Conservation (phyloP, 2,797 vertebrate genomes). For the Stomatorhinus walkeri region DNA sequence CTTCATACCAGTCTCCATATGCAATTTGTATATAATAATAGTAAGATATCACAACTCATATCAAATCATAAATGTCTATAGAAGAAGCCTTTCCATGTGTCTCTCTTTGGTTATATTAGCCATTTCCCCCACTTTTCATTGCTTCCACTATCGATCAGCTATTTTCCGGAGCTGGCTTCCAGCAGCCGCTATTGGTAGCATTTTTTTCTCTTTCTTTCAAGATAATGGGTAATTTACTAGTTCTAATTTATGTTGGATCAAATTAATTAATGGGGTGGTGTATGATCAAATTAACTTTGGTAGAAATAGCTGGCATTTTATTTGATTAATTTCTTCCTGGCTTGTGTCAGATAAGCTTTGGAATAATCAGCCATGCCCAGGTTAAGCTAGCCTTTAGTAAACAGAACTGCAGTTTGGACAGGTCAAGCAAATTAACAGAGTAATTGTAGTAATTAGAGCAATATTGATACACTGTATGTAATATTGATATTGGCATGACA, state of each 20-base stretch:
- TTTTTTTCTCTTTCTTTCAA: not conserved
- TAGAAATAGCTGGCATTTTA: not conserved
- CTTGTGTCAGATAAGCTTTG: not conserved
- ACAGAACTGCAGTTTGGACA: not conserved
- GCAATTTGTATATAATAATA: not conserved
- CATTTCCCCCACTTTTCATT: not conserved
- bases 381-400: not conserved
- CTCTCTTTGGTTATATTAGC: not conserved
- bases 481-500: not conserved
- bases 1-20: not conserved
- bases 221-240: not conserved
- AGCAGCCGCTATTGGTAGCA: not conserved
- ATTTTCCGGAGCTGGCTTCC: not conserved
- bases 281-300: conserved; percentile 4
- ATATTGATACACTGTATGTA: not conserved
- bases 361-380: not conserved
- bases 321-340: conserved; percentile 7
- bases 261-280: not conserved
- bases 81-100: not conserved
- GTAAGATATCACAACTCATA: not conserved
- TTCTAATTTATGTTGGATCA: not conserved
- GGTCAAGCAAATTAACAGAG: not conserved
- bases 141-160: not conserved
- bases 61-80: not conserved
- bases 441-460: not conserved